A percentile compares a stretch with the other conserved stretches of the same genome.
Evolutionary conservation across 1,140 invertebrate genomes (phyloP).

Genomic region (Mercenaria mercenaria): DNA sequence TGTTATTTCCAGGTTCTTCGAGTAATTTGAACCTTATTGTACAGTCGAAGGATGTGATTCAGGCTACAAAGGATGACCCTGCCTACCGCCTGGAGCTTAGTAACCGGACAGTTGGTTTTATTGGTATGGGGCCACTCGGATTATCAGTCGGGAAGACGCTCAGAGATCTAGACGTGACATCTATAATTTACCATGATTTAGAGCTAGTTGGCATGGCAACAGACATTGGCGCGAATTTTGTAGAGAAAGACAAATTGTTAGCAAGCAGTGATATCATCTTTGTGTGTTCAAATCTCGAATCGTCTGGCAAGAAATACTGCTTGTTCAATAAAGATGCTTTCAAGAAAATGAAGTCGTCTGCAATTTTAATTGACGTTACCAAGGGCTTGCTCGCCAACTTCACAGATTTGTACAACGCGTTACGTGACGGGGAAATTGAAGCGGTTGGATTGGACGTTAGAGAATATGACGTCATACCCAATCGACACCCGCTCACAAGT

Average conservation of each 20-base stretch:
- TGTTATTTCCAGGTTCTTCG: not conserved
- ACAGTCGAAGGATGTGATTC: slow-evolving; percentile 45
- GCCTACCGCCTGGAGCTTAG: slow-evolving; percentile 52
- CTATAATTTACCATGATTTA: slow-evolving; percentile 89
- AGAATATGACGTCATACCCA: slow-evolving; percentile 64
- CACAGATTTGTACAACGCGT: slow-evolving; percentile 83
- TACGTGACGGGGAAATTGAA: slow-evolving; percentile 72
- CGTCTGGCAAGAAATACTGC: slow-evolving; percentile 64
- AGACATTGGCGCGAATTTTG: slow-evolving; percentile 33
- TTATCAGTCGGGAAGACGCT: slow-evolving; percentile 89
- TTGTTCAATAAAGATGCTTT: slow-evolving; percentile 80
- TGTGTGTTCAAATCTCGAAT: slow-evolving; percentile 71
- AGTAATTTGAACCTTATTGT: slow-evolving; percentile 34
- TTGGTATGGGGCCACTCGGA: slow-evolving; percentile 92
- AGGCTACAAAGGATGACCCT: not conserved
- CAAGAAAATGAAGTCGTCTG: slow-evolving; percentile 85
- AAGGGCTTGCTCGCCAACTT: slow-evolving; percentile 78
- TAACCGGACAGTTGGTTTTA: slow-evolving; percentile 93
- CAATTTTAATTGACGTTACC: slow-evolving; percentile 81
- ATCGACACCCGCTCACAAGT: slow-evolving; percentile 43
- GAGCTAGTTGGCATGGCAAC: slow-evolving; percentile 82
- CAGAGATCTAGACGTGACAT: slow-evolving; percentile 89
- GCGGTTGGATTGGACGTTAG: slow-evolving; percentile 77
- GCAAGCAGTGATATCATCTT: slow-evolving; percentile 81
- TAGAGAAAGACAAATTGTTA: slow-evolving; percentile 83